These are phyloP conservation scores for Bombus sibiricus DNA, from an alignment of 1,140 invertebrate species.

Conservation along the genomic window DNA sequence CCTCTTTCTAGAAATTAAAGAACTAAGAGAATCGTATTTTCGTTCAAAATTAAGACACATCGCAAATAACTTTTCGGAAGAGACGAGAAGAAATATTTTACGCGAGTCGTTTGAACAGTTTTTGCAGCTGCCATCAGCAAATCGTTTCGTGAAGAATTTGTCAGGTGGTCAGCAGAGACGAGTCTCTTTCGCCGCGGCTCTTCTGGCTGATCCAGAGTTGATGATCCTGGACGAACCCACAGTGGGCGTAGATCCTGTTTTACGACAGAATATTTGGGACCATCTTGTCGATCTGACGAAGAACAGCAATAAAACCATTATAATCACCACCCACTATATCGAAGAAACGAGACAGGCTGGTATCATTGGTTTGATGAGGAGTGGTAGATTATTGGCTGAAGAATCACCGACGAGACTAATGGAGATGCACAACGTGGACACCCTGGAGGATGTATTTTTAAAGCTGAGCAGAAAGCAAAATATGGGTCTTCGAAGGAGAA, in stretches of 20 bases:
- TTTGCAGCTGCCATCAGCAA: slow-evolving; percentile 84
- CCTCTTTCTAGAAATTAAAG: neutral
- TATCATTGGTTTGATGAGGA: slow-evolving; percentile 95
- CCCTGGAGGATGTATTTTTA: slow-evolving; percentile 95
- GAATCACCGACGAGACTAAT: slow-evolving; percentile 92
- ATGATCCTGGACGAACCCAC: slow-evolving; percentile 97
- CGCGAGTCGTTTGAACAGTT: slow-evolving; percentile 68
- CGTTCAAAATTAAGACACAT: too few species aligned
- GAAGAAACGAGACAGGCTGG: slow-evolving; percentile 97
- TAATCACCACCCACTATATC: slow-evolving; percentile 99
- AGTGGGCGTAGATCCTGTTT: slow-evolving; percentile 96
- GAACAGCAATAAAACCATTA: slow-evolving; percentile 94
- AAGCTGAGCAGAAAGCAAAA: slow-evolving; percentile 94
- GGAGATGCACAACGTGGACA: slow-evolving; percentile 89
- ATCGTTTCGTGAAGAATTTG: slow-evolving; percentile 90
- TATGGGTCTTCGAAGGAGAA: slow-evolving; percentile 89
- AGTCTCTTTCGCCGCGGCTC: slow-evolving; percentile 93
- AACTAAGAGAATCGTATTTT: neutral
- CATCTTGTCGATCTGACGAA: slow-evolving; percentile 95
- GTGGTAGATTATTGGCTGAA: slow-evolving; percentile 95
- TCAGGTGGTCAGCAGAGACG: slow-evolving; percentile 96
- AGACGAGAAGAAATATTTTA: neutral
- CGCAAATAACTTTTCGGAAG: neutral
- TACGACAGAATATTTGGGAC: slow-evolving; percentile 97
- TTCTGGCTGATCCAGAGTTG: slow-evolving; percentile 94